phyloP scores from a whole-genome alignment of 2,888 invertebrate genomes.

The Pyrochroa serraticornis region DNA sequence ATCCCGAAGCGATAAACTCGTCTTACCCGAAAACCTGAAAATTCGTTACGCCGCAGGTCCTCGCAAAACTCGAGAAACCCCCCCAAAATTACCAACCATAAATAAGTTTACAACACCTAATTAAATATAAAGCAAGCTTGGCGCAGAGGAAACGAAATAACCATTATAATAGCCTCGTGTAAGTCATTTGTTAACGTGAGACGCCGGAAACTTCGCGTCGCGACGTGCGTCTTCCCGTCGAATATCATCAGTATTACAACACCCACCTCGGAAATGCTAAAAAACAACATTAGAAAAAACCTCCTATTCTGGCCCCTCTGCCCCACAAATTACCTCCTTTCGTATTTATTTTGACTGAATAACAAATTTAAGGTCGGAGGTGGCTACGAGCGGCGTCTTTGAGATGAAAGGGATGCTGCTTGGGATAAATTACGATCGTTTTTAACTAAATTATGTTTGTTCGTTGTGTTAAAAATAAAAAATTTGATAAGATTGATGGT shows the following conservation, averaged over 20 bases:
- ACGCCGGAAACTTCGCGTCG: slow-evolving; percentile 44
- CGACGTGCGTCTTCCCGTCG: slow-evolving; percentile 27
- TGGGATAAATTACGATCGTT: background rate
- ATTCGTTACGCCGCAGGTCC: background rate
- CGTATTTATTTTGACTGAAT: slow-evolving; percentile 1
- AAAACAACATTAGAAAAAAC: background rate
- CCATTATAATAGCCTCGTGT: slow-evolving; percentile 40
- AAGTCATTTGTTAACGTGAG: slow-evolving; percentile 43
- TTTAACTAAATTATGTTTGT: slow-evolving; percentile 1
- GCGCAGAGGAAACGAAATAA: slow-evolving; percentile 32
- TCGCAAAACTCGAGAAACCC: background rate
- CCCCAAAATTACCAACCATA: slow-evolving; percentile 32
- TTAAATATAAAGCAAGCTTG: slow-evolving; percentile 21
- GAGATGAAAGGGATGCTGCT: background rate
- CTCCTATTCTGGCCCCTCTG: background rate
- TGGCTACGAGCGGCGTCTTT: background rate
- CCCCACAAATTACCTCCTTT: background rate
- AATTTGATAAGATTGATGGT: background rate
- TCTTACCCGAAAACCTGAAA: background rate
- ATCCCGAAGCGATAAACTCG: background rate
- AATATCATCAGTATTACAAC: slow-evolving; percentile 1
- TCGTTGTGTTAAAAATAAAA: background rate
- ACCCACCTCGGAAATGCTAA: background rate
- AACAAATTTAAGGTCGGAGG: slow-evolving; percentile 3
- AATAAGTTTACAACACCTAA: slow-evolving; percentile 32